Evolutionary conservation across 1,140 invertebrate species (phyloP).

Genomic region (Nephila pilipes): DNA sequence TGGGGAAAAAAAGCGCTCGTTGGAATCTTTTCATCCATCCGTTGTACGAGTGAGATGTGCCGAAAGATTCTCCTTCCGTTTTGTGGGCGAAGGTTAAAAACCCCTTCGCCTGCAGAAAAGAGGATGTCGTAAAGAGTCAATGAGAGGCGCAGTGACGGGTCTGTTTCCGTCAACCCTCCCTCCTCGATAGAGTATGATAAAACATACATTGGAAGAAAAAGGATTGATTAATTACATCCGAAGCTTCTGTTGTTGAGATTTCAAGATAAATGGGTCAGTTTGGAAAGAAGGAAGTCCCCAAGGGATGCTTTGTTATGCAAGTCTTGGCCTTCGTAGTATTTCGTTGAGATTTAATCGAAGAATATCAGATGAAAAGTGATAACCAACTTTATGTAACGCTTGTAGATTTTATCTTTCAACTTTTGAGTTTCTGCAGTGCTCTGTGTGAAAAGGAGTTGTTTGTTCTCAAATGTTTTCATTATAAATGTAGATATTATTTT

Average conservation of each 20-base stretch:
- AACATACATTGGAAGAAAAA: neutral
- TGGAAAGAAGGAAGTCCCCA: no score
- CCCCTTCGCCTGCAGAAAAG: conserved; percentile 21
- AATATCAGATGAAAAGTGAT: no score
- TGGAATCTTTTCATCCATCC: neutral
- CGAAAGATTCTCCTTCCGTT: conserved; percentile 19
- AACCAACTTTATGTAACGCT: no score
- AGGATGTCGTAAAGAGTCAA: conserved; percentile 26
- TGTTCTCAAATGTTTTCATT: no score
- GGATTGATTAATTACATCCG: conserved; percentile 23
- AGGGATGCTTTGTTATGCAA: no score
- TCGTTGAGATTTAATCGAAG: no score
- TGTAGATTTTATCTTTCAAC: no score
- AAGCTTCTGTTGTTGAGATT: neutral
- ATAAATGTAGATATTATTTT: no score
- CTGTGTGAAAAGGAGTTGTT: no score
- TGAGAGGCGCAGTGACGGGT: conserved; percentile 12
- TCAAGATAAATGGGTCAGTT: no score
- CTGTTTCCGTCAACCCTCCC: neutral
- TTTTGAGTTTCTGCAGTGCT: no score
- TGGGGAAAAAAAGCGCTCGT: neutral
- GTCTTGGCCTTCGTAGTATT: no score
- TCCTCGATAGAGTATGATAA: neutral
- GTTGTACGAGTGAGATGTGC: neutral
- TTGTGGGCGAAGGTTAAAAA: conserved; percentile 40